phyloP scores from a whole-genome alignment of 30 jellyfish, hydroid and myxozoan species.

The Hydractinia echinata region DNA sequence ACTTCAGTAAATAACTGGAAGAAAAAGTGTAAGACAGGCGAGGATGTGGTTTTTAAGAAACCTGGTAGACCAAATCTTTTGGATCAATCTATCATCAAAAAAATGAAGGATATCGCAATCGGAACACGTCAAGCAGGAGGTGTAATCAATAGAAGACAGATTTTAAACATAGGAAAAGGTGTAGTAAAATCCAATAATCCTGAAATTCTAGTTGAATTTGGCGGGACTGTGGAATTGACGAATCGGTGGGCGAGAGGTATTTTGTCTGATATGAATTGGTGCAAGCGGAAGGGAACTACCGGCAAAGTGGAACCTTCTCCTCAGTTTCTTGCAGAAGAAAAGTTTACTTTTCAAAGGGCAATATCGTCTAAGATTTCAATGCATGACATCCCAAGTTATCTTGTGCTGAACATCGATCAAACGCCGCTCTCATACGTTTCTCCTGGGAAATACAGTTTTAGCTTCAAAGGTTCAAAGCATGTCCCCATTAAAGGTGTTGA shows the following conservation, averaged over 20 bases:
- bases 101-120: constrained; percentile 27
- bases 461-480: constrained; percentile 17
- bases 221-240: constrained; percentile 40
- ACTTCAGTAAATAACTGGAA: too few species aligned
- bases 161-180: constrained; percentile 30
- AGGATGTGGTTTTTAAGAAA: neutral
- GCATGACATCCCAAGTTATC: constrained; percentile 1
- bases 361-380: constrained; percentile 12
- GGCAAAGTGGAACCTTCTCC: constrained; percentile 30
- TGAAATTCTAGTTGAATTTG: constrained; percentile 12
- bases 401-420: constrained; percentile 17
- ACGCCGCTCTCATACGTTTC: constrained; percentile 19
- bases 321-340: constrained; percentile 23
- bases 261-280: constrained; percentile 2
- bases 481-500: constrained; percentile 32
- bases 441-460: constrained; percentile 20
- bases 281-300: constrained; percentile 32
- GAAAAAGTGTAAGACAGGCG: constrained; percentile 4
- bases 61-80: neutral
- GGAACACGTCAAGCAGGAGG: constrained; percentile 39
- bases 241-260: constrained; percentile 32
- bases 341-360: constrained; percentile 13
- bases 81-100: neutral
- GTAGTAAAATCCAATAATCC: constrained; percentile 22
- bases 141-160: constrained; percentile 34